Conservation (phyloP, 2,113 vertebrate genomes). For the cattle (Bos taurus) region DNA sequence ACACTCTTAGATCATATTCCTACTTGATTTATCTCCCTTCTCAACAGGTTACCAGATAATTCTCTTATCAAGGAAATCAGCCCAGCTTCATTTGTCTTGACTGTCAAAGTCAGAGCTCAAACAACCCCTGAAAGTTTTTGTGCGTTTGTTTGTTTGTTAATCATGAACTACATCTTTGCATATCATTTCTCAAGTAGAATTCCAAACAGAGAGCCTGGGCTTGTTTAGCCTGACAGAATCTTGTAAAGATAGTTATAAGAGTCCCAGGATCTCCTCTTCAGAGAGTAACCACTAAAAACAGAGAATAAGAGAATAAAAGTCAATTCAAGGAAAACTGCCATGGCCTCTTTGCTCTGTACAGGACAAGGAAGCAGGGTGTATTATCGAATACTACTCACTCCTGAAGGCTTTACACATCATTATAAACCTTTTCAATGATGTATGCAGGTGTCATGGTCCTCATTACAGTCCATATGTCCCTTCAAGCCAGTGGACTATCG, state of each 20-base stretch:
- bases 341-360: neutral
- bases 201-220: neutral
- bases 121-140: neutral
- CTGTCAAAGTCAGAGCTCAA: neutral
- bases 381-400: rapidly evolving
- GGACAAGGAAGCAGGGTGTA: neutral
- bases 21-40: neutral
- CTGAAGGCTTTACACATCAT: neutral
- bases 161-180: neutral
- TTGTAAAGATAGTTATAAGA: neutral
- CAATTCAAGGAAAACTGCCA: neutral
- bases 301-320: neutral
- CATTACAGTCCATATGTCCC: neutral
- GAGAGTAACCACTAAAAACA: neutral
- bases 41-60: neutral
- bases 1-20: neutral
- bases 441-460: neutral
- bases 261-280: neutral
- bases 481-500: neutral
- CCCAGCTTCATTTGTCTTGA: neutral
- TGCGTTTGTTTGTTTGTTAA: neutral
- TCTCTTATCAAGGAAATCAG: neutral
- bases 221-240: neutral
- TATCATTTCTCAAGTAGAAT: neutral
- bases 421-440: neutral